These are phyloP conservation scores for Hydrozoanthus gracilis DNA, from an alignment of 92 coral and sea anemone species.

Conservation along the genomic window DNA sequence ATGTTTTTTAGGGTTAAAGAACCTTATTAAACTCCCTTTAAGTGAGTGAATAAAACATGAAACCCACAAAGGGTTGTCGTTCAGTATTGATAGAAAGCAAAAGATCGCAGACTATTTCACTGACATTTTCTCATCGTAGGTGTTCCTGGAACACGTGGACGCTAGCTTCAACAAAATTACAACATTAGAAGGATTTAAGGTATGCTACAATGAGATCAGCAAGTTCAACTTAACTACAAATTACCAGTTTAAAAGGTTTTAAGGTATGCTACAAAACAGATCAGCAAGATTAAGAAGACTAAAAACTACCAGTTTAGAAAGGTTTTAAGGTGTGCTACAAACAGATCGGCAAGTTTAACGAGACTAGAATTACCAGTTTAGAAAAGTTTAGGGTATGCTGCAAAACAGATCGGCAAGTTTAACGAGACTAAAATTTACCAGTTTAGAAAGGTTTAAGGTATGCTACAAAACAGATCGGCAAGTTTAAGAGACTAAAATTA, in stretches of 20 bases:
- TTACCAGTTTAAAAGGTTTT: too few species aligned
- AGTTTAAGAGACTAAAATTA: neutral
- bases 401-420: too few species aligned
- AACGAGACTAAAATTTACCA: conserved; percentile 55
- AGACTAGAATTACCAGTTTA: too few species aligned
- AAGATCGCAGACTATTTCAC: too few species aligned
- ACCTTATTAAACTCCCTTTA: too few species aligned
- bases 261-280: neutral
- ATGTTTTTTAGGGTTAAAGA: too few species aligned
- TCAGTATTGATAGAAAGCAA: too few species aligned
- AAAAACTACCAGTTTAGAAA: too few species aligned
- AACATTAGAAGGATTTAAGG: conserved; percentile 93
- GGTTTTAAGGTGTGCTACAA: neutral
- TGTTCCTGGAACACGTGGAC: conserved; percentile 76
- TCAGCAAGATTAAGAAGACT: neutral
- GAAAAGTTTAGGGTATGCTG: too few species aligned
- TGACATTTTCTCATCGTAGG: conserved; percentile 45
- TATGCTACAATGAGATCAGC: conserved; percentile 3
- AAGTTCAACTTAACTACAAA: neutral
- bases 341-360: neutral
- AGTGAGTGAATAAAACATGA: too few species aligned
- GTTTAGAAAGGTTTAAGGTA: conserved; percentile 92
- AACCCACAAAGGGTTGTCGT: too few species aligned
- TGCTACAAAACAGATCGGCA: neutral
- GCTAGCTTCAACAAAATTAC: conserved; percentile 93